Percentiles rank a stretch among this genome's conserved stretches.
Conservation (phyloP, 2,797 vertebrate genomes). For the Hippocampus kuda region DNA sequence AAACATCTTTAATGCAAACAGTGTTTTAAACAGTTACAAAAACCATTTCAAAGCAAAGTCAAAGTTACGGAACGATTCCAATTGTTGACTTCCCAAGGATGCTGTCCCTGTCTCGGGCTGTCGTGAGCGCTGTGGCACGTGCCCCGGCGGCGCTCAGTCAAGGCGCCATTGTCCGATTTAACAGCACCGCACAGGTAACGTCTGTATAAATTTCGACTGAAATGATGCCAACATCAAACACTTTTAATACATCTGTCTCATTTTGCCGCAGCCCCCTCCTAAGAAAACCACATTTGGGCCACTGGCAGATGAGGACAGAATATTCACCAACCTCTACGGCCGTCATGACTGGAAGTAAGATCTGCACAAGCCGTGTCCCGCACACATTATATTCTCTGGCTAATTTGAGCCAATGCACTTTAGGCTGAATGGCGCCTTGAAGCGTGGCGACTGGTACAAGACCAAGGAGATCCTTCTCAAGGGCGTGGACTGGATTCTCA, state of each 20-base stretch:
- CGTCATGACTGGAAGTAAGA: constrained; percentile 89
- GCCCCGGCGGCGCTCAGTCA: constrained; percentile 54
- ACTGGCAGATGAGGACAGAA: constrained; percentile 84
- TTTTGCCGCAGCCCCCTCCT: constrained; percentile 53
- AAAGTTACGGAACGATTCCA: background rate
- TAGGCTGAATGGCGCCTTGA: constrained; percentile 83
- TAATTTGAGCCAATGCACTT: background rate
- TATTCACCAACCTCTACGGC: constrained; percentile 93
- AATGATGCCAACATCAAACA: background rate
- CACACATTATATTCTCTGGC: background rate
- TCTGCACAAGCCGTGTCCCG: background rate
- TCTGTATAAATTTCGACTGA: background rate
- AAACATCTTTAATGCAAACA: too few relatives aligned
- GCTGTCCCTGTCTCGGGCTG: constrained; percentile 61
- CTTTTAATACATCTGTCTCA: constrained; percentile 4
- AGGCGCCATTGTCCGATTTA: constrained; percentile 52
- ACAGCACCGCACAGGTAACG: constrained; percentile 62
- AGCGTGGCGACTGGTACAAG: constrained; percentile 93
- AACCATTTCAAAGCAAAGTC: background rate
- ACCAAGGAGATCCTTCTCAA: constrained; percentile 95
- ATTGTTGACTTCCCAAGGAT: constrained; percentile 38
- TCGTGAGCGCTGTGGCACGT: constrained; percentile 48
- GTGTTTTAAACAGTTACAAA: background rate
- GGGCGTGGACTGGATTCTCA: constrained; percentile 91
- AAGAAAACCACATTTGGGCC: constrained; percentile 93